These are phyloP conservation scores for Acleris literana DNA, from an alignment of 2,888 invertebrate genomes.

Conservation along the genomic window DNA sequence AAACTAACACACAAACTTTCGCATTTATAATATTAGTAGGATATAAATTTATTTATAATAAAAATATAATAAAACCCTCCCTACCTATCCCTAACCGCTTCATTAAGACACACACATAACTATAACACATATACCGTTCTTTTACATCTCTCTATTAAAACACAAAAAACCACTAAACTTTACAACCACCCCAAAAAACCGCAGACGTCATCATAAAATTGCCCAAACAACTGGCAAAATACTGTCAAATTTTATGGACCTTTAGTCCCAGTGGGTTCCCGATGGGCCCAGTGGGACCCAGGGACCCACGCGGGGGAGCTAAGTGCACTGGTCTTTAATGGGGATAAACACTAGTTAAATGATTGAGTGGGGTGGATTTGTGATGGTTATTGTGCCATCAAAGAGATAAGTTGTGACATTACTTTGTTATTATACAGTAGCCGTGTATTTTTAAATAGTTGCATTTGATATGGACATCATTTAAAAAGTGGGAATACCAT, in stretches of 20 bases:
- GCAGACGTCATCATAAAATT: slow-evolving; percentile 49
- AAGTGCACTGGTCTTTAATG: slow-evolving; percentile 58
- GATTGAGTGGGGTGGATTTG: slow-evolving; percentile 55
- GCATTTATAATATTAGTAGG: too few species aligned
- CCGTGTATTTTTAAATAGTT: too few species aligned
- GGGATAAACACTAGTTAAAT: slow-evolving; percentile 78
- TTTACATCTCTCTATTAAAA: slow-evolving; percentile 5
- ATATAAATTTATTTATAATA: too few species aligned
- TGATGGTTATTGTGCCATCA: slow-evolving; percentile 27
- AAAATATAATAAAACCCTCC: too few species aligned
- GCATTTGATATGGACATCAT: too few species aligned
- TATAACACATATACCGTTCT: not conserved
- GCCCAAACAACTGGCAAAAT: slow-evolving; percentile 56
- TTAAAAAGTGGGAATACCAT: too few species aligned
- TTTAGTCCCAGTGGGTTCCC: slow-evolving; percentile 44
- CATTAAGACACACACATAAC: not conserved
- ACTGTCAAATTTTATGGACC: slow-evolving; percentile 36
- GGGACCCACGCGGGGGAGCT: slow-evolving; percentile 39
- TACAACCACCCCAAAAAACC: slow-evolving; percentile 44
- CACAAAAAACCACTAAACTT: slow-evolving; percentile 32
- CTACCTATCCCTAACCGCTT: too few species aligned
- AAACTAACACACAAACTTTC: too few species aligned
- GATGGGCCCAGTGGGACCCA: slow-evolving; percentile 48
- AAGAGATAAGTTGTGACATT: slow-evolving; percentile 16
- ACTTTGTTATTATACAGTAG: not conserved